phyloP scores from a whole-genome alignment of 2,113 vertebrate genomes.

The Camelus dromedarius region DNA sequence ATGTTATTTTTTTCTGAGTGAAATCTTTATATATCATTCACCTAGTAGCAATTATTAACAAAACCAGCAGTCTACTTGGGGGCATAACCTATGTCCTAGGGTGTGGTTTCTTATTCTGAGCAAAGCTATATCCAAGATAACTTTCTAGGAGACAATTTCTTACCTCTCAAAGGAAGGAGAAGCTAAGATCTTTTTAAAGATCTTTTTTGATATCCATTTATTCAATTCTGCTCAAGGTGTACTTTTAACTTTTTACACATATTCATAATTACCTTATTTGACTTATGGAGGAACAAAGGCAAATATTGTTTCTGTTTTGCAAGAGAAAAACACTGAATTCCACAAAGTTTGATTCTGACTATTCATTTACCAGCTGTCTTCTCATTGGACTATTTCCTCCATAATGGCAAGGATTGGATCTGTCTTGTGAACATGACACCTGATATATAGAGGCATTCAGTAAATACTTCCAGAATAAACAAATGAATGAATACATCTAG shows the following conservation, averaged over 20 bases:
- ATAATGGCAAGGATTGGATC: neutral
- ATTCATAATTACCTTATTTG: neutral
- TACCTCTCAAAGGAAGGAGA: neutral
- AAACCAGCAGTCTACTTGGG: neutral
- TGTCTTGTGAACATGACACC: neutral
- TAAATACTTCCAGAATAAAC: neutral
- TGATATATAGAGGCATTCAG: neutral
- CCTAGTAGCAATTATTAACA: neutral
- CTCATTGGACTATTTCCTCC: neutral
- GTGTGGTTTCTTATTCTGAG: neutral
- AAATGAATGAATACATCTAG: neutral
- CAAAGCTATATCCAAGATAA: neutral
- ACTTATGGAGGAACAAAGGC: neutral
- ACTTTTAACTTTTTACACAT: neutral
- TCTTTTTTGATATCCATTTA: neutral
- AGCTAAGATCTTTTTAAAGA: neutral
- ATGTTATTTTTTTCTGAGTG: neutral
- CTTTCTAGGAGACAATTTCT: neutral
- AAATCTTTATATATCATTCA: neutral
- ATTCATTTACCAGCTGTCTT: neutral
- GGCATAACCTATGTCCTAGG: neutral
- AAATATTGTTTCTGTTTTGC: slow-evolving; percentile 3
- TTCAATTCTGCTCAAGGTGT: neutral
- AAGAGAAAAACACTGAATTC: neutral
- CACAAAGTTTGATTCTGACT: neutral